Conservation (phyloP, 2,888 invertebrate genomes). For the Leptinotarsa peninsularis region DNA sequence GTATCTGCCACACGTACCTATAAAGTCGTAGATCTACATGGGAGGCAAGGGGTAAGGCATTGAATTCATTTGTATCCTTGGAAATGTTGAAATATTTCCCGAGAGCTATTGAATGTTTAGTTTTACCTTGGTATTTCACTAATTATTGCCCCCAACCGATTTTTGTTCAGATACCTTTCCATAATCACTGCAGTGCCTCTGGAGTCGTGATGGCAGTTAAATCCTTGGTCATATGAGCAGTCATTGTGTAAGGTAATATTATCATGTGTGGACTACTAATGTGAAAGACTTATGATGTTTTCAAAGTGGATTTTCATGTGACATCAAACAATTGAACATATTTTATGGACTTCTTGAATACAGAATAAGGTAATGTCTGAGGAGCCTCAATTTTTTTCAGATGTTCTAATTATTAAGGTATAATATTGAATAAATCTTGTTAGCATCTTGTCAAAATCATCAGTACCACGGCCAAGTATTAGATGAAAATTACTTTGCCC, state of each 20-base stretch:
- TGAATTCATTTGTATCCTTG: too few relatives aligned
- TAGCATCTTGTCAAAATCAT: too few relatives aligned
- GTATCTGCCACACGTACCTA: too few relatives aligned
- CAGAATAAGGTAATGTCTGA: neutral
- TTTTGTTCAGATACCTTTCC: neutral
- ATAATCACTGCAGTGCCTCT: constrained; percentile 4
- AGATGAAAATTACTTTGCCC: too few relatives aligned
- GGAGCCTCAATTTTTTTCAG: neutral
- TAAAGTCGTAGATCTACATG: too few relatives aligned
- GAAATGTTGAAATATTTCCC: too few relatives aligned
- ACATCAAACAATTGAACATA: neutral
- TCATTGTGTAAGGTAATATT: neutral
- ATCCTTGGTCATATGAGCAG: neutral
- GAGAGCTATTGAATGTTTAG: too few relatives aligned
- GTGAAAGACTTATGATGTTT: neutral
- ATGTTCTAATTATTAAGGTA: too few relatives aligned
- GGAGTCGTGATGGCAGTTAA: neutral
- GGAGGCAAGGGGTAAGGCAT: too few relatives aligned
- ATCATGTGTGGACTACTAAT: neutral
- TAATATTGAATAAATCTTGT: too few relatives aligned
- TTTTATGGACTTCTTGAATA: neutral
- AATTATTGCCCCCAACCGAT: neutral
- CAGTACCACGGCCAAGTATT: too few relatives aligned
- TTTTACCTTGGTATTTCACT: neutral
- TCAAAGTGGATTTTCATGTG: constrained; percentile 1